Evolutionary conservation across 2,113 vertebrate species (phyloP), one percentile per base, ranked within the genome.

Genomic region (Butorides virescens): DNA sequence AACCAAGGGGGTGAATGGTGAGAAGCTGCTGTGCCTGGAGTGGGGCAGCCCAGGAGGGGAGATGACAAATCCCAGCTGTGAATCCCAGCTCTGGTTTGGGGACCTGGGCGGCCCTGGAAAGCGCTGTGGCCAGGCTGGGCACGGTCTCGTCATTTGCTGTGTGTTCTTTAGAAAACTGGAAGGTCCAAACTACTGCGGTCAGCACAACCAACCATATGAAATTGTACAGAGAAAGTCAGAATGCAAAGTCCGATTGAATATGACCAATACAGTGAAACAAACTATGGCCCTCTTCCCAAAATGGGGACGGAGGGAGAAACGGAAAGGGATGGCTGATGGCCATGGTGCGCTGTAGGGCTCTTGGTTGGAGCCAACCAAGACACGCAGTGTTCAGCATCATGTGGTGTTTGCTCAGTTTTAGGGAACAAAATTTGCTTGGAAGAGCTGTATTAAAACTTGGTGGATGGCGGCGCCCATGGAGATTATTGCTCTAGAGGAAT

Each of bases 351-450:
- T 44, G 20, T 3, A 3, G 37, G 80, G 44, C 55, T 68, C 11
- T 34, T 55, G 75, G 47, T 11, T 61, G 21, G 13, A 32, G 68
- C 59, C 70, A 65, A 2, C 25, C 39, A 39, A 7, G 8, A 9
- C 27, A 11, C 6, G 5, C 10, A 18, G 7, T 0, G 0, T 66
- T 86, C 21, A 27, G 14, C 23, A 7, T 47, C 0, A 0, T 20
- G 2, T 18, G 11, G 0, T 6, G 21, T 72, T 67, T 61, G 36
- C 13, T 55, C 2, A 7, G 7, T 11, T 71, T 47, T 23, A 90
- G 19, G 37, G 46, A 79, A 16, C 17, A 17, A 58, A 52, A 46
- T 70, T 20, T 80, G 4, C 0, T 5, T 62, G 58, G 34, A 19
- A 20, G 52, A 61, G 17, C n/a, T 70, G 2, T 21, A 5, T 49